Conservation (phyloP, 92 coral and sea anemone genomes). For the Actinernus sp. region DNA sequence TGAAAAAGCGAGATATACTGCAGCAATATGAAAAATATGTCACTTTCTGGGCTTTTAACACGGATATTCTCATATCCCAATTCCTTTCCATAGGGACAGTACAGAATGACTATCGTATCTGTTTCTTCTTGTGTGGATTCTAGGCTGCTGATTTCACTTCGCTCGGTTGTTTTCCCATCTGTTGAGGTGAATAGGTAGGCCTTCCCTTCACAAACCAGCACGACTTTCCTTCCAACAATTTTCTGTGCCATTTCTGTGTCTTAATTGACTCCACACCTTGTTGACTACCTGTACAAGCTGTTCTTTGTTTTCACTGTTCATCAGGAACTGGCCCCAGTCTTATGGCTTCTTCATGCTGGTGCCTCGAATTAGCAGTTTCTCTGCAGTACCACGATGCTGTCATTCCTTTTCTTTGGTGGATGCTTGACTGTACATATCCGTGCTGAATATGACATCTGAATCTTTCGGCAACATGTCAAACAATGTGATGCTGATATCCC, state of each 20-base stretch:
- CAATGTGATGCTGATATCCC: too few species aligned
- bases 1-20: constrained; percentile 29
- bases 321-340: constrained; percentile 42
- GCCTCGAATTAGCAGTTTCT: constrained; percentile 19
- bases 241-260: neutral
- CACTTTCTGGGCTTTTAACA: constrained; percentile 56
- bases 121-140: constrained; percentile 53
- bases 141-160: too few species aligned
- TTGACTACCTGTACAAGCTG: constrained; percentile 27
- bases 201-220: constrained; percentile 23
- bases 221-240: neutral
- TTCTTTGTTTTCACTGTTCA: constrained; percentile 19
- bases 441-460: constrained; percentile 54
- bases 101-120: constrained; percentile 47
- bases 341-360: constrained; percentile 47
- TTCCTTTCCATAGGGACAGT: constrained; percentile 17
- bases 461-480: too few species aligned
- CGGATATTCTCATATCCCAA: constrained; percentile 37
- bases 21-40: constrained; percentile 48
- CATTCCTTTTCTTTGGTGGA: constrained; percentile 59
- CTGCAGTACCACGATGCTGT: constrained; percentile 35
- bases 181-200: too few species aligned
- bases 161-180: too few species aligned
- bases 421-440: constrained; percentile 46
- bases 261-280: constrained; percentile 25